phyloP scores from a whole-genome alignment of 1,140 invertebrate species.

The Bathynomus jamesi region DNA sequence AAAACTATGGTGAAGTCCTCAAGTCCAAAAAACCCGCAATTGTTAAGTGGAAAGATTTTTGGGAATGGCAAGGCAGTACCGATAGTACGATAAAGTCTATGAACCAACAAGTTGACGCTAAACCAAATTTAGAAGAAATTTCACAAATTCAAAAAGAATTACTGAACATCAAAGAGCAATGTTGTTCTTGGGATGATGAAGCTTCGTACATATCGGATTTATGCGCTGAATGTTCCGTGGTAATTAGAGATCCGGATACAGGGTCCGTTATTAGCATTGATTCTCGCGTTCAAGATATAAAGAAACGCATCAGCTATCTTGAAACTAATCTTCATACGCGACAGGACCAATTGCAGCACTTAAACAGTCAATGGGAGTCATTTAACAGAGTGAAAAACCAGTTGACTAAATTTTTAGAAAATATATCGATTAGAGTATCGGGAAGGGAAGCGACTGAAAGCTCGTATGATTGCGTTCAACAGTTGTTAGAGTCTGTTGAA shows the following conservation, averaged over 20 bases:
- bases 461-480: conserved; percentile 22
- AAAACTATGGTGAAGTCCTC: conserved; percentile 27
- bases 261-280: conserved; percentile 22
- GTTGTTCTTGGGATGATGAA: conserved; percentile 30
- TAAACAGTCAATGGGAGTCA: conserved; percentile 30
- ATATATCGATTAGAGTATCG: conserved; percentile 15
- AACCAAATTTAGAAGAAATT: conserved; percentile 22
- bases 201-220: conserved; percentile 24
- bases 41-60: conserved; percentile 34
- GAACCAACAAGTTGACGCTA: conserved; percentile 31
- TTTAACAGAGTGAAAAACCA: conserved; percentile 31
- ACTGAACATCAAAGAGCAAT: conserved; percentile 27
- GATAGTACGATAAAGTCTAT: conserved; percentile 30
- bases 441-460: conserved; percentile 19
- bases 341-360: conserved; percentile 22
- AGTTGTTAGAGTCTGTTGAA: conserved; percentile 25
- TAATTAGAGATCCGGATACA: conserved; percentile 31
- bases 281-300: conserved; percentile 21
- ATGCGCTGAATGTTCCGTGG: conserved; percentile 23
- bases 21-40: conserved; percentile 33
- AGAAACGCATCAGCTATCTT: conserved; percentile 19
- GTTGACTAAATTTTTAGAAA: conserved; percentile 28
- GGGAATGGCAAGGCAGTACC: conserved; percentile 32
- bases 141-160: conserved; percentile 29
- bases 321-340: conserved; percentile 20